A percentile compares a stretch with the other conserved stretches of the same genome.
phyloP scores from a whole-genome alignment of 2,797 vertebrate species.

The Periparus ater region DNA sequence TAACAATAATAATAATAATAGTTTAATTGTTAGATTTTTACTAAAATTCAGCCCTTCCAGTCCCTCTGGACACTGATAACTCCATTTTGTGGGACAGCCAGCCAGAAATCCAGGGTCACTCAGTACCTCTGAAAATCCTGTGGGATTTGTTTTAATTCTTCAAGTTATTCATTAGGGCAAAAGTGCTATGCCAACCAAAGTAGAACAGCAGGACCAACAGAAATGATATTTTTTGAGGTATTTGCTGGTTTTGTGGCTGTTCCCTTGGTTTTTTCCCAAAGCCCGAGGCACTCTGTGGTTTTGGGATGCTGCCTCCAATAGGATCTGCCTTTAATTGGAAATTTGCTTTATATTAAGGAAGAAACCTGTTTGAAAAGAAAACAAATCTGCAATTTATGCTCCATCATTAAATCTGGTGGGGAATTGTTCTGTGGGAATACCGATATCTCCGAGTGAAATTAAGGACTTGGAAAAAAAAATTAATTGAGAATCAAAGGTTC shows the following conservation, averaged over 20 bases:
- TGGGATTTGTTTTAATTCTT: not conserved
- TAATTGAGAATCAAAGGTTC: not conserved
- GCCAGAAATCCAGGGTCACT: not conserved
- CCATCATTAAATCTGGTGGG: not conserved
- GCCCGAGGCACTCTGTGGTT: not conserved
- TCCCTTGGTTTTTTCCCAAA: not conserved
- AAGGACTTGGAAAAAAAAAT: not conserved
- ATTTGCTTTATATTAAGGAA: not conserved
- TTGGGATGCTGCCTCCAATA: not conserved
- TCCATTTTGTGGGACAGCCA: fast-evolving
- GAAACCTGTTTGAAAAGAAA: not conserved
- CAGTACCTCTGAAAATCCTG: not conserved
- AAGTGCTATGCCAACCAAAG: not conserved
- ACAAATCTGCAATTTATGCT: not conserved
- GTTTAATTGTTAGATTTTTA: not conserved
- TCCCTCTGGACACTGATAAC: not conserved
- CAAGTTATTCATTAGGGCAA: not conserved
- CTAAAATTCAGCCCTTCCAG: not conserved
- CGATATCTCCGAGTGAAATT: fast-evolving
- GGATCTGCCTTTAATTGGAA: not conserved
- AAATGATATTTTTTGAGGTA: not conserved
- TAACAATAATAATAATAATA: too few relatives aligned
- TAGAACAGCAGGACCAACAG: not conserved
- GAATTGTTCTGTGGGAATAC: not conserved
- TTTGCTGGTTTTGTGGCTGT: not conserved